These are phyloP conservation scores for Acridotheres tristis DNA, from an alignment of 2,797 vertebrate species.

Conservation along the genomic window DNA sequence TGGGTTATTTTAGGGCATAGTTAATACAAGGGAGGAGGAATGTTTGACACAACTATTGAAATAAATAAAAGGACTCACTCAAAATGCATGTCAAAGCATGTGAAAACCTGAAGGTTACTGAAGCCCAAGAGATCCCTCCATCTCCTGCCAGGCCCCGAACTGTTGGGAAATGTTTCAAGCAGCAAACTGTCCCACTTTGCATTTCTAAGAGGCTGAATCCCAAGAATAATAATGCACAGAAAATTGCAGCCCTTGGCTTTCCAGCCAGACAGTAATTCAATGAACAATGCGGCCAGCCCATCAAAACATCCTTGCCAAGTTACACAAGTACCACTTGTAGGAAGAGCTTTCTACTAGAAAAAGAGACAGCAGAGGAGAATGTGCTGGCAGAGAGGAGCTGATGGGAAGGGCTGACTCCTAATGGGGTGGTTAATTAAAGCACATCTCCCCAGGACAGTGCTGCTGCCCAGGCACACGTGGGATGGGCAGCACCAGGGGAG, in stretches of 20 bases:
- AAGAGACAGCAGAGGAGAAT: conserved; percentile 38
- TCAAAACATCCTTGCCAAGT: conserved; percentile 40
- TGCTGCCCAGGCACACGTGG: neutral
- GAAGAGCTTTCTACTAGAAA: conserved; percentile 47
- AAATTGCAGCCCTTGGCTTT: conserved; percentile 62
- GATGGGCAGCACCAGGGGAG: neutral
- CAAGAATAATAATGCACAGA: conserved; percentile 65
- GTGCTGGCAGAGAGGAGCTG: neutral
- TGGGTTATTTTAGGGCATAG: conserved; percentile 54
- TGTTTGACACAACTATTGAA: conserved; percentile 30
- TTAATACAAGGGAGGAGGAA: neutral
- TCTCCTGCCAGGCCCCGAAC: conserved; percentile 18
- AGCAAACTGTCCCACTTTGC: conserved; percentile 55
- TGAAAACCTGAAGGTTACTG: conserved; percentile 48
- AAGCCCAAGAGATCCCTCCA: conserved; percentile 56
- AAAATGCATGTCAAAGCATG: conserved; percentile 44
- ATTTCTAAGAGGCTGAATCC: conserved; percentile 67
- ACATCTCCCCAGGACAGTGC: neutral
- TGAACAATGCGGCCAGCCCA: conserved; percentile 21
- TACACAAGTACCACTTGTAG: conserved; percentile 48
- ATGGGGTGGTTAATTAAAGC: neutral
- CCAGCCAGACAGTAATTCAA: conserved; percentile 45
- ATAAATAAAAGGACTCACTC: conserved; percentile 55
- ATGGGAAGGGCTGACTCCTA: neutral
- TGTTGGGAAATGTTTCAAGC: conserved; percentile 52